These are phyloP conservation scores for Bolinopsis microptera DNA, from an alignment of 37 sponge, comb jelly and placozoan genomes.

Conservation along the genomic window DNA sequence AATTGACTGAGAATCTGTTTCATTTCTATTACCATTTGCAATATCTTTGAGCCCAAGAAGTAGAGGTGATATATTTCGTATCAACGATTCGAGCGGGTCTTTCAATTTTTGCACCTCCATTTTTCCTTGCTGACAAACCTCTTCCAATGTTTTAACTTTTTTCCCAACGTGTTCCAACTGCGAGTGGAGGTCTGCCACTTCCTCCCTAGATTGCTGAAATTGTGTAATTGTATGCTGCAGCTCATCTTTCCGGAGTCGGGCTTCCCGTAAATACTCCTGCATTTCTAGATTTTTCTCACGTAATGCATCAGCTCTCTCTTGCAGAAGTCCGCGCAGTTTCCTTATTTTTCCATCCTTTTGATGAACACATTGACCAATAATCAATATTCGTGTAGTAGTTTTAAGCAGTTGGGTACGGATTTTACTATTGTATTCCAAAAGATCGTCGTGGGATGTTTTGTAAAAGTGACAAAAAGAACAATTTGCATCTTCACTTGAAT, in stretches of 20 bases:
- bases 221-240: background rate
- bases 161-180: constrained; percentile 22
- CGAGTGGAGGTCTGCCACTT: constrained; percentile 9
- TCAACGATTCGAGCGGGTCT: background rate
- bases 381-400: background rate
- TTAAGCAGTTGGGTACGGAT: background rate
- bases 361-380: background rate
- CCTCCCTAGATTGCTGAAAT: background rate
- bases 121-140: background rate
- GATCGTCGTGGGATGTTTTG: background rate
- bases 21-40: background rate
- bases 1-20: background rate
- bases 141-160: background rate
- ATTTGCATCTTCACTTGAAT: background rate
- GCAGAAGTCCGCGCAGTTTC: constrained; percentile 15
- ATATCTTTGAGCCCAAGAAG: background rate
- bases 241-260: constrained; percentile 6
- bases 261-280: constrained; percentile 16
- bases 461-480: constrained; percentile 16
- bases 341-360: constrained; percentile 43
- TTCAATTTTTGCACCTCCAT: background rate
- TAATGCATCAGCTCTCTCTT: constrained; percentile 6
- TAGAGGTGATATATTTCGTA: background rate
- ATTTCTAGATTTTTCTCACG: constrained; percentile 7
- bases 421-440: background rate